Base-by-base conservation (phyloP, 2,888 invertebrate species). In the Phrixothrix hirtus region DNA sequence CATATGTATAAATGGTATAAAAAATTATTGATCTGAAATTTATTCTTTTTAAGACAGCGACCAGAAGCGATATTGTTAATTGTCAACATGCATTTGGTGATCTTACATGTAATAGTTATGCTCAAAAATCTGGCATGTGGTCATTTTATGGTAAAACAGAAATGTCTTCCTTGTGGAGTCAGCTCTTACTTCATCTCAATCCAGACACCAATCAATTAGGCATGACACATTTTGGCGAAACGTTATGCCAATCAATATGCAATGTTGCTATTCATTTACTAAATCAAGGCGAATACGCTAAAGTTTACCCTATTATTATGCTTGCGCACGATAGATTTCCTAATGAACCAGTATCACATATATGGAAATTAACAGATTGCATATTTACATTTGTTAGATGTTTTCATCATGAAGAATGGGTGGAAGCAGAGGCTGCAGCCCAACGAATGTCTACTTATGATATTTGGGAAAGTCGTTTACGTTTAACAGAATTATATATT, bases 121-220 rank as follows among this genome's bases (percentile, higher is more conserved):
- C 89, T 0, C 87, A 92, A 74, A 87, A 90, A 61, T 86, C 92
- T 1, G 89, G 91, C 0, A 78, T 95, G 6, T 95, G 95, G 95
- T 82, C 87, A 9, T 82, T 91, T 45, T 95, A 93, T 71, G 95
- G 95, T 0, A 89, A 92, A 73, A 85, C 87, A 1, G 89, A 92
- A 73, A 87, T 93, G 83, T 86, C 89, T 0, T 87, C 88, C 0
- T 78, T 94, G 25, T 87, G 85, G 72, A 85, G 89, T 38, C 93
- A 94, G 72, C 74, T 92, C 9, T 76, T 92, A 17, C 78, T 94
- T 0, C 84, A 88, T 61, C 79, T 90, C 11, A 88, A 89, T 68
- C 83, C 87, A 1, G 86, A 87, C 69, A 78, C 79, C 60, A 78
- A 78, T 66, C 54, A 64, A 6, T 36, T 60, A 25, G 60, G 53